A percentile compares a stretch with the other conserved stretches of the same genome.
Conservation (phyloP, 2,888 invertebrate genomes). For the Heliconius sara region DNA sequence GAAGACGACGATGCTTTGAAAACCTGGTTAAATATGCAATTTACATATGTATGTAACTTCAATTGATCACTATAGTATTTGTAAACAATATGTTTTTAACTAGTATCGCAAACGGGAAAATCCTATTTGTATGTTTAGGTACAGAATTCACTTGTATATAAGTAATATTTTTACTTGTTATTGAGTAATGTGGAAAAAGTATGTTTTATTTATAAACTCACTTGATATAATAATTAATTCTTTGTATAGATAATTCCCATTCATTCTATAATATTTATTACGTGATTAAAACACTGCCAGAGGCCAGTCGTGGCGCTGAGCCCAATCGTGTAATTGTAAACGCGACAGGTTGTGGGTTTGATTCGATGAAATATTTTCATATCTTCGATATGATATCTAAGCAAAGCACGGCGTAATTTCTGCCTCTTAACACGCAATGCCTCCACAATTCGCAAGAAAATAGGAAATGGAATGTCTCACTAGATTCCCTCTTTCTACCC, state of each 20-base stretch:
- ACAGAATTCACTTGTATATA: constrained; percentile 3
- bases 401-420: too few species aligned
- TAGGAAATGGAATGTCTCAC: too few species aligned
- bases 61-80: neutral
- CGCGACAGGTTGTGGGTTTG: too few species aligned
- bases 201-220: neutral
- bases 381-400: too few species aligned
- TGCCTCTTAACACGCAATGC: too few species aligned
- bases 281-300: too few species aligned
- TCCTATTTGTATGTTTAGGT: neutral
- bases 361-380: too few species aligned
- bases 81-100: neutral
- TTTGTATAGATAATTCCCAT: neutral
- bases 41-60: neutral
- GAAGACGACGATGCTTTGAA: neutral
- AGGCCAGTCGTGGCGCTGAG: neutral
- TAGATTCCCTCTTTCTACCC: too few species aligned
- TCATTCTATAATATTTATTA: too few species aligned
- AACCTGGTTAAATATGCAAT: neutral
- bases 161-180: neutral
- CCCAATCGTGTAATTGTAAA: too few species aligned
- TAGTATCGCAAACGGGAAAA: neutral
- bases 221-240: neutral
- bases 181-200: neutral
- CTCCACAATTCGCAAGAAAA: too few species aligned